Percentiles rank a stretch among this genome's conserved stretches.
Conservation (phyloP, 2,113 vertebrate species). For the Corythoichthys haematopterus region DNA sequence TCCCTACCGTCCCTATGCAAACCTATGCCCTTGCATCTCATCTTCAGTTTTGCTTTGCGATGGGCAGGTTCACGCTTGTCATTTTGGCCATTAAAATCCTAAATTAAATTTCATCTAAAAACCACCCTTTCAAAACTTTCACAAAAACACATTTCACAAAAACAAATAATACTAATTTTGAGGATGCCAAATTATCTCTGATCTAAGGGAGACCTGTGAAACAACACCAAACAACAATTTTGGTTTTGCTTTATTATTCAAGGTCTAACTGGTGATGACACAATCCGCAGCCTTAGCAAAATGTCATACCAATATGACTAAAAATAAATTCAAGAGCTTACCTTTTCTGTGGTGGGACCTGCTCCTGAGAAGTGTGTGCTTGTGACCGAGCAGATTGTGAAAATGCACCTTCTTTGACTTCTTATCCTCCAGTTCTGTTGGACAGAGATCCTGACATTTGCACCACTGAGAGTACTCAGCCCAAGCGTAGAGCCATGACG, state of each 20-base stretch:
- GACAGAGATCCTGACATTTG: slow-evolving; percentile 59
- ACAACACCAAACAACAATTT: not conserved
- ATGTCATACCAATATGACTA: not conserved
- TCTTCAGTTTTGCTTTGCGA: no score
- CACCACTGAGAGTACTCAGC: slow-evolving; percentile 55
- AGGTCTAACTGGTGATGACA: not conserved
- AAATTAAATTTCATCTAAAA: no score
- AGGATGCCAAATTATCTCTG: not conserved
- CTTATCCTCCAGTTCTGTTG: slow-evolving; percentile 28
- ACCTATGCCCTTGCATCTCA: no score
- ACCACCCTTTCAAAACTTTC: no score
- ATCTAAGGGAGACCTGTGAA: not conserved
- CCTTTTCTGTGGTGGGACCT: slow-evolving; percentile 62
- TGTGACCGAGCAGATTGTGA: slow-evolving; percentile 42
- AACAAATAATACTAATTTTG: not conserved
- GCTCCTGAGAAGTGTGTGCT: slow-evolving; percentile 44
- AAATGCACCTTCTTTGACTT: slow-evolving; percentile 54
- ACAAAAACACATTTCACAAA: no score
- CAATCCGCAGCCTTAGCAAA: not conserved
- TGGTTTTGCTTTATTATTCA: not conserved
- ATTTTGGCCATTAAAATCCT: no score
- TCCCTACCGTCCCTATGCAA: no score
- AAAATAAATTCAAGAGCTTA: slow-evolving; percentile 35
- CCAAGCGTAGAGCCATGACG: slow-evolving; percentile 56
- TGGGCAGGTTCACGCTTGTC: no score